These are phyloP conservation scores for Actinia equina DNA, from an alignment of 64 coral and sea anemone species.

Conservation along the genomic window DNA sequence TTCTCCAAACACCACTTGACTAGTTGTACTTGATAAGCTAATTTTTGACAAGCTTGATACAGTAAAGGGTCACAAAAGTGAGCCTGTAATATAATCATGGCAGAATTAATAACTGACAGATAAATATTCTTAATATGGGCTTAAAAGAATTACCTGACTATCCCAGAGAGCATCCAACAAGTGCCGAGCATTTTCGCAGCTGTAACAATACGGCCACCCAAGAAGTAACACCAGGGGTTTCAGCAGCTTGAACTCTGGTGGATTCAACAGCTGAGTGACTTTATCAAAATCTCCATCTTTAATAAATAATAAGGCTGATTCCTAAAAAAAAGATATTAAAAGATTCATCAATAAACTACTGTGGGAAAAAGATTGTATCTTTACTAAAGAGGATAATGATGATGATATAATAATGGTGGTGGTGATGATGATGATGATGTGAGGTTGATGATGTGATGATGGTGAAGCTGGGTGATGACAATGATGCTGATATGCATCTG, in stretches of 20 bases:
- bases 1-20: constrained; percentile 96
- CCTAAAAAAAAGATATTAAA: background rate
- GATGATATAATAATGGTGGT: background rate
- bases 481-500: too few relatives aligned
- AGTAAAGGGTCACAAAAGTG: constrained; percentile 53
- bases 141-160: constrained; percentile 33
- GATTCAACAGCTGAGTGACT: constrained; percentile 67
- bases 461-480: too few relatives aligned
- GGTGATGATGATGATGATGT: background rate
- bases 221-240: constrained; percentile 89
- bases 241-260: constrained; percentile 65
- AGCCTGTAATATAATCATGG: constrained; percentile 13
- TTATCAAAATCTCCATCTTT: constrained; percentile 76
- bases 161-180: constrained; percentile 86
- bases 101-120: background rate
- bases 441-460: background rate
- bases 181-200: constrained; percentile 90
- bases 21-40: constrained; percentile 92
- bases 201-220: constrained; percentile 87
- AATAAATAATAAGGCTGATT: constrained; percentile 85
- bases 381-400: background rate
- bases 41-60: constrained; percentile 90
- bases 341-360: too few relatives aligned
- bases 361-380: too few relatives aligned
- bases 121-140: too few relatives aligned